Percentiles rank a stretch among this genome's conserved stretches.
Conservation (phyloP, 2,797 vertebrate species). For the Brachyalestes nurse region DNA sequence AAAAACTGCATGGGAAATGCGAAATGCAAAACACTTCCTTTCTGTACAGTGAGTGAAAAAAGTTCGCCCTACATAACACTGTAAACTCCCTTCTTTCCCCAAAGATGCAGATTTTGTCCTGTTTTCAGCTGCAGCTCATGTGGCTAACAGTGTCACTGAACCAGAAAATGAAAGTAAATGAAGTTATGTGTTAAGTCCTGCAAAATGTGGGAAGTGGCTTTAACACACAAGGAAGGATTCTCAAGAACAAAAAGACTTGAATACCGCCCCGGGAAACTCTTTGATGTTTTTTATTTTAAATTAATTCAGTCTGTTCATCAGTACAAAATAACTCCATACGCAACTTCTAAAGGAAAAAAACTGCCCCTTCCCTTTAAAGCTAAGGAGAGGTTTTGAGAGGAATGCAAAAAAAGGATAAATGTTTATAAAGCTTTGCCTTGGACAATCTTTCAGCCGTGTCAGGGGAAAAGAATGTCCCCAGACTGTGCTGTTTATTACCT, state of each 20-base stretch:
- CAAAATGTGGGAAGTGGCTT: not conserved
- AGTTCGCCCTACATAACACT: not conserved
- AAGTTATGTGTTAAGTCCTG: not conserved
- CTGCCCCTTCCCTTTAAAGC: conserved; percentile 26
- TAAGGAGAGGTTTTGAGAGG: not conserved
- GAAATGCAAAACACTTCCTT: not conserved
- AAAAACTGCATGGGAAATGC: not conserved
- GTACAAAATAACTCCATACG: not conserved
- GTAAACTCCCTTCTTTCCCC: not conserved
- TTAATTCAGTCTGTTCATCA: conserved; percentile 32
- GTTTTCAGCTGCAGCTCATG: not conserved
- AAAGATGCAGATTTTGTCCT: not conserved
- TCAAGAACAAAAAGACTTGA: not conserved
- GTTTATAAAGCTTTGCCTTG: conserved; percentile 41
- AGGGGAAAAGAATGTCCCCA: conserved; percentile 40
- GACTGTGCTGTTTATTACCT: conserved; percentile 37
- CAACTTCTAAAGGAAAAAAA: not conserved
- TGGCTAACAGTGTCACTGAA: not conserved
- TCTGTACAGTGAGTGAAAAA: not conserved
- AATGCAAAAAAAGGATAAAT: conserved; percentile 25
- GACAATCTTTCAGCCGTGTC: conserved; percentile 41
- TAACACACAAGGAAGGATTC: not conserved
- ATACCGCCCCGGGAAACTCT: not conserved
- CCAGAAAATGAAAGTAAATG: not conserved
- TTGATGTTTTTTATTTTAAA: not conserved